A percentile compares a stretch with the other conserved stretches of the same genome.
These are phyloP conservation scores for Syngnathoides biaculeatus DNA, from an alignment of 2,113 vertebrate species.

Conservation along the genomic window DNA sequence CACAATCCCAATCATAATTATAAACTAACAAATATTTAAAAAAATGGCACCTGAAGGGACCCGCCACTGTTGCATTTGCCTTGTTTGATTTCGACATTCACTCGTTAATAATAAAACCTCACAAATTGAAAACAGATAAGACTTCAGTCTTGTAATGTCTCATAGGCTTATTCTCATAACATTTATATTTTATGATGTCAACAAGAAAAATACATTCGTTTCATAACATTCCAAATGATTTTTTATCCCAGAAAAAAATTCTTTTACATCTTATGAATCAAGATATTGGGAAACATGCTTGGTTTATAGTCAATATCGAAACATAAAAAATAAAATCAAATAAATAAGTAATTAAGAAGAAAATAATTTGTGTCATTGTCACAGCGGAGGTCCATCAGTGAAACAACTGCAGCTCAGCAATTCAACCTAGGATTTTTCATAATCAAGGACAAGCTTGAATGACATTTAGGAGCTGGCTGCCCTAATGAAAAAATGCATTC, in stretches of 20 bases:
- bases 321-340: neutral
- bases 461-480: conserved; percentile 53
- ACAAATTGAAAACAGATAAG: neutral
- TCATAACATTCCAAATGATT: too few species aligned
- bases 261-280: too few species aligned
- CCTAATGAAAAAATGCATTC: conserved; percentile 56
- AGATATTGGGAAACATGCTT: too few species aligned
- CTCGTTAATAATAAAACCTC: neutral
- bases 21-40: too few species aligned
- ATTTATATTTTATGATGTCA: too few species aligned
- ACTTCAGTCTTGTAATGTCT: too few species aligned
- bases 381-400: neutral
- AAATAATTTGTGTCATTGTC: neutral
- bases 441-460: conserved; percentile 42
- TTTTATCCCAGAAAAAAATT: too few species aligned
- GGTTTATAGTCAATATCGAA: neutral
- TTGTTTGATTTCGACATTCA: neutral
- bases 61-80: neutral
- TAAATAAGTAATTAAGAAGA: neutral
- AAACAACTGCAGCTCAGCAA: conserved; percentile 28
- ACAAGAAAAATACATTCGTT: too few species aligned
- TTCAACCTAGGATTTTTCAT: conserved; percentile 56
- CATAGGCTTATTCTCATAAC: too few species aligned
- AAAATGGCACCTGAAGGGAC: too few species aligned
- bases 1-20: too few species aligned